These are phyloP conservation scores for Pammene aurita DNA, from an alignment of 2,888 invertebrate genomes.

Conservation along the genomic window DNA sequence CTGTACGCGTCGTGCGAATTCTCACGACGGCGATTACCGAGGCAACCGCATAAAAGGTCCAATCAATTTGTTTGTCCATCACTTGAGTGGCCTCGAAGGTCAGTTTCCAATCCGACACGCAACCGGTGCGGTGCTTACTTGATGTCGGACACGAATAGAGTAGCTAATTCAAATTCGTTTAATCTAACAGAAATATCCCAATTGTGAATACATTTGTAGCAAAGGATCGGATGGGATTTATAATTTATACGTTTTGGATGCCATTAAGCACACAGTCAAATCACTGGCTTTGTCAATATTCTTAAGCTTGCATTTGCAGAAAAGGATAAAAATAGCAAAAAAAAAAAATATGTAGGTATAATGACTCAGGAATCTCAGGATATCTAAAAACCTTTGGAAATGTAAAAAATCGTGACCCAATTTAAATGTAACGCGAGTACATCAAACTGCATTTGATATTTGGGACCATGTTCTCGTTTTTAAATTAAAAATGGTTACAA, in stretches of 20 bases:
- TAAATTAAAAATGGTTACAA: not conserved
- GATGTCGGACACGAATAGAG: constrained; percentile 7
- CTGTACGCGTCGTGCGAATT: constrained; percentile 35
- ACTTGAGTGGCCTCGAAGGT: constrained; percentile 38
- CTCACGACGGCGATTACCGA: constrained; percentile 37
- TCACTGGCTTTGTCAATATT: no score
- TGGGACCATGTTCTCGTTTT: not conserved
- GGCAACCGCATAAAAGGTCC: constrained; percentile 50
- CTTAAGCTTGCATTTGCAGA: no score
- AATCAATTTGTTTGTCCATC: constrained; percentile 57
- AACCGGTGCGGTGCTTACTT: constrained; percentile 20
- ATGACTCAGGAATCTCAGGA: no score
- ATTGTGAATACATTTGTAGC: not conserved
- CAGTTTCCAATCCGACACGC: constrained; percentile 35
- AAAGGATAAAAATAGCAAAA: not conserved
- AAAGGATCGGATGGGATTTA: not conserved
- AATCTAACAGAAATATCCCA: not conserved
- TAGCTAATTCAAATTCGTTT: not conserved
- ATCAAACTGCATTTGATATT: no score
- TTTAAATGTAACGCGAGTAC: no score
- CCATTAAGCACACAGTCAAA: no score
- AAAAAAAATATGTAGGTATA: no score
- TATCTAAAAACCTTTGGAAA: no score
- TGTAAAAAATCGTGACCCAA: no score
- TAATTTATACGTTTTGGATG: not conserved